Evolutionary conservation across 2,113 vertebrate genomes (phyloP).

Genomic region (Setophaga kirtlandii): DNA sequence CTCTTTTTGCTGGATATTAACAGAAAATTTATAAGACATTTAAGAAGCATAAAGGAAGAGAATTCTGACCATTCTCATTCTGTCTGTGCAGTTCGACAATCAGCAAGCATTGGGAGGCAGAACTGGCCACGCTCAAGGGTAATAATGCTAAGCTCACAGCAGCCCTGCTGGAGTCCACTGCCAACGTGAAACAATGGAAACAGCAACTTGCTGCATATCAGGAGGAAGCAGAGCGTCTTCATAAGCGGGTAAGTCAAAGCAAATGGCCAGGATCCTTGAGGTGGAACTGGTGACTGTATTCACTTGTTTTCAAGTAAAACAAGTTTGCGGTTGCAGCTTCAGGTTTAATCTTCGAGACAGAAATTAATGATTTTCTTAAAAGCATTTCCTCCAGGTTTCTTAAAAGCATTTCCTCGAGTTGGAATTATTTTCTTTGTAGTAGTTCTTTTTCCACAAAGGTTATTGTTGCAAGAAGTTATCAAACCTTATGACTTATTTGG

Average conservation of each 20-base stretch:
- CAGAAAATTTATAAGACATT: not conserved
- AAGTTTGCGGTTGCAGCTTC: not conserved
- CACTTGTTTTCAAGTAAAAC: not conserved
- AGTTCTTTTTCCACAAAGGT: not conserved
- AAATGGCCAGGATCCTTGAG: not conserved
- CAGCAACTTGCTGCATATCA: conserved; percentile 97
- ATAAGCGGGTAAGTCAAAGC: conserved; percentile 86
- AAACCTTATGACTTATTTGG: not conserved
- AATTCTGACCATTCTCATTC: conserved; percentile 1
- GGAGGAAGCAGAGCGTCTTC: conserved; percentile 96
- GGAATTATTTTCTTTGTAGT: not conserved
- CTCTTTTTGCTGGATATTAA: not conserved
- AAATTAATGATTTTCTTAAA: not conserved
- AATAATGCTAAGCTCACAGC: conserved; percentile 98
- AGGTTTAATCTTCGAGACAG: not conserved
- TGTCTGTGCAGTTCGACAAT: conserved; percentile 78
- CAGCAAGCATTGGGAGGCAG: conserved; percentile 98
- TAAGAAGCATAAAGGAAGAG: not conserved
- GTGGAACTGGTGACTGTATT: not conserved
- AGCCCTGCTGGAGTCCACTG: conserved; percentile 95
- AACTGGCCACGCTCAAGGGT: conserved; percentile 94
- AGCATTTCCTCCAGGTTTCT: not conserved
- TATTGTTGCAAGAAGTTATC: not conserved
- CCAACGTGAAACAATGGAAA: conserved; percentile 99
- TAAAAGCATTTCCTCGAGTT: not conserved